Percentiles rank a stretch among this genome's conserved stretches.
Evolutionary conservation across 2,797 vertebrate species (phyloP).

Genomic region (Mus spretus): DNA sequence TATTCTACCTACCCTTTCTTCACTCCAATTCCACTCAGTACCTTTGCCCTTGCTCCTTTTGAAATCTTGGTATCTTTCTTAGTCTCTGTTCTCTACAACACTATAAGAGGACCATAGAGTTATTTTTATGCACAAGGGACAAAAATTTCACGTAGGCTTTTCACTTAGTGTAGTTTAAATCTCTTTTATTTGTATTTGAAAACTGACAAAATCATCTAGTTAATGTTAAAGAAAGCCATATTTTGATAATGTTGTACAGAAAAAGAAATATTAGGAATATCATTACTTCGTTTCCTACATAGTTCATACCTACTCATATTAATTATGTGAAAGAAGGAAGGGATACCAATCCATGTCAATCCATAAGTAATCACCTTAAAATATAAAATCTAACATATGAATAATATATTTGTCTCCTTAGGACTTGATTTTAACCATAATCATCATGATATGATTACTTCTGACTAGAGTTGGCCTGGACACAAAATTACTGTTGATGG

Average conservation of each 20-base stretch:
- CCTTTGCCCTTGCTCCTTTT: not conserved
- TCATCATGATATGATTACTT: not conserved
- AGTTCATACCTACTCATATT: not conserved
- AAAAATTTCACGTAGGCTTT: not conserved
- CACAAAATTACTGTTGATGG: not conserved
- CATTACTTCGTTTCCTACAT: not conserved
- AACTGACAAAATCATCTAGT: not conserved
- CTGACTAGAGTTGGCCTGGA: not conserved
- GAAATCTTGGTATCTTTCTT: not conserved
- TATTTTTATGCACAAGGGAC: not conserved
- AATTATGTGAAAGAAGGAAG: not conserved
- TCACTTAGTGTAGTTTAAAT: not conserved
- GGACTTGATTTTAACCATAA: not conserved
- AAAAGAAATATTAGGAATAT: not conserved
- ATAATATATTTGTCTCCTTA: not conserved
- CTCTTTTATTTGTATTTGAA: constrained; percentile 16
- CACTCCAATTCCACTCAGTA: not conserved
- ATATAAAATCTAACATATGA: not conserved
- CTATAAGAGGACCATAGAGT: not conserved
- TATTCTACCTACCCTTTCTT: not conserved
- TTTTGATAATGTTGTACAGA: not conserved
- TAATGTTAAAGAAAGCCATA: constrained; percentile 27
- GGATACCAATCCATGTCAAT: no score
- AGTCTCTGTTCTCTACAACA: not conserved
- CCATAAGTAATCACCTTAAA: not conserved